These are phyloP conservation scores for Butastur rufipennis DNA, from an alignment of 2,113 vertebrate species.

Conservation along the genomic window DNA sequence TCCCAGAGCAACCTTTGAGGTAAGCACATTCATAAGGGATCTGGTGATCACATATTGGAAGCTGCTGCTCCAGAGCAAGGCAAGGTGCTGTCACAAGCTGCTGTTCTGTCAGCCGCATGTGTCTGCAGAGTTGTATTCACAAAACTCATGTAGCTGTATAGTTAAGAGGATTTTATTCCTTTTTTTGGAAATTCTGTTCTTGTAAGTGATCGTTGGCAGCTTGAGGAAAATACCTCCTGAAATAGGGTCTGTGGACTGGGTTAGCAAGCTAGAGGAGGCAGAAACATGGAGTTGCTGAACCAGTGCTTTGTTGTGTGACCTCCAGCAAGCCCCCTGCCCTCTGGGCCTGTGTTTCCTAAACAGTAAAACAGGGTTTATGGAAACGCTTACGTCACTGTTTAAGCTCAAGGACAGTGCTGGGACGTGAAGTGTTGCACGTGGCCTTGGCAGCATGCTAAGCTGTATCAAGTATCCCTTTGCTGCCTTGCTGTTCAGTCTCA, in stretches of 20 bases:
- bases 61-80: not conserved
- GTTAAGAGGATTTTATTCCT: too few species aligned
- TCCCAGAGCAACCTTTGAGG: constrained; percentile 91
- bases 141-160: accelerated
- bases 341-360: not conserved
- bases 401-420: not conserved
- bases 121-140: not conserved
- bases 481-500: not conserved
- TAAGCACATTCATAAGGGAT: not conserved
- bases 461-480: not conserved
- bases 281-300: not conserved
- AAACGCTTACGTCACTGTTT: not conserved
- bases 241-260: not conserved
- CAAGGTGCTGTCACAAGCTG: accelerated
- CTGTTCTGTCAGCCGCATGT: accelerated
- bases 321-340: not conserved
- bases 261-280: not conserved
- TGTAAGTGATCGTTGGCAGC: accelerated
- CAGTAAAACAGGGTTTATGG: not conserved
- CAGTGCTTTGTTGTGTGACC: not conserved
- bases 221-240: not conserved
- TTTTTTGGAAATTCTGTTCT: not conserved
- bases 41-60: accelerated
- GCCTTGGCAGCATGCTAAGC: not conserved
- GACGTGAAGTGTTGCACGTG: not conserved